Evolutionary conservation across 2,113 vertebrate genomes (phyloP).

Genomic region (Hipposideros armiger): DNA sequence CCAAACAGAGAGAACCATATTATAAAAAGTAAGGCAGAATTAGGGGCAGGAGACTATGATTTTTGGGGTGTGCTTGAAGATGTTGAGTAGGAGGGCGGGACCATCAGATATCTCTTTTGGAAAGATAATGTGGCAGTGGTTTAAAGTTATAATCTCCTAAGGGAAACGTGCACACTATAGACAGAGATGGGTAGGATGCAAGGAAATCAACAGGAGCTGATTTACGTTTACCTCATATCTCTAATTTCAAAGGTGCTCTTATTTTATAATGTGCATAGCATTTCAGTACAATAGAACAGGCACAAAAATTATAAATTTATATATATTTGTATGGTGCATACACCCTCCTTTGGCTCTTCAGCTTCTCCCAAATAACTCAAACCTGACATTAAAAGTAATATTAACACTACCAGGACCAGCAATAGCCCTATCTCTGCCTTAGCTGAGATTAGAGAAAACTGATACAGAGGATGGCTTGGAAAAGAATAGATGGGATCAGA

Average conservation of each 20-base stretch:
- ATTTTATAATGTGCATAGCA: background rate
- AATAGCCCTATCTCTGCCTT: background rate
- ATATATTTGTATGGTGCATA: background rate
- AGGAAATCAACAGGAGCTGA: background rate
- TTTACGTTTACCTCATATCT: slow-evolving; percentile 14
- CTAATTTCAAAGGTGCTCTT: background rate
- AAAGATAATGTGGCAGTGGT: background rate
- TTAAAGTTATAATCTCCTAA: background rate
- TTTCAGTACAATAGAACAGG: slow-evolving; percentile 20
- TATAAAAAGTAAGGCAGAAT: background rate
- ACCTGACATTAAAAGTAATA: slow-evolving; percentile 1
- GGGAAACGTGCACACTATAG: background rate
- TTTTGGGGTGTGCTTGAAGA: background rate
- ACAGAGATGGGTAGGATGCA: background rate
- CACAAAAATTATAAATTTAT: slow-evolving; percentile 4
- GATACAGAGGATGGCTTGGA: background rate
- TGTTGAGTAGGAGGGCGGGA: background rate
- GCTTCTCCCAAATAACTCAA: slow-evolving; percentile 6
- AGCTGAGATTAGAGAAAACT: background rate
- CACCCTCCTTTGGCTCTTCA: background rate
- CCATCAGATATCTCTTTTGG: background rate
- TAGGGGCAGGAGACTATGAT: background rate
- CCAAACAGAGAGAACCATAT: background rate
- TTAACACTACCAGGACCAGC: background rate
- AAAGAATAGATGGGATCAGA: background rate